These are phyloP conservation scores for Cyprinella venusta DNA, from an alignment of 2,797 vertebrate genomes.

Conservation along the genomic window DNA sequence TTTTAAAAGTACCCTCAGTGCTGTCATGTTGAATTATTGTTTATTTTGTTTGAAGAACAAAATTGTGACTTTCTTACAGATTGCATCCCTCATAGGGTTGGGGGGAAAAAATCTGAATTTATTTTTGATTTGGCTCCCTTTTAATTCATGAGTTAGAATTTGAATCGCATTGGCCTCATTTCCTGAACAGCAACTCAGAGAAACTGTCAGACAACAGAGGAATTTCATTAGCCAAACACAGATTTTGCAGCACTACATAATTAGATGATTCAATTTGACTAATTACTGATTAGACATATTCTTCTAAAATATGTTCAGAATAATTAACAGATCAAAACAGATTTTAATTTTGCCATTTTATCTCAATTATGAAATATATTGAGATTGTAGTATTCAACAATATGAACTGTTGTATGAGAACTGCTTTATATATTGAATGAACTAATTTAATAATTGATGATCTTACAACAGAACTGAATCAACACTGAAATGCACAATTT, in stretches of 20 bases:
- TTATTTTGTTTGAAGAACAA: background rate
- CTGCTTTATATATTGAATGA: too few relatives aligned
- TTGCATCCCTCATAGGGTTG: background rate
- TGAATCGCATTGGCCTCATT: background rate
- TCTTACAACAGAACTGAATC: too few relatives aligned
- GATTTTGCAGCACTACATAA: conserved; percentile 14
- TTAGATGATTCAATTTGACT: background rate
- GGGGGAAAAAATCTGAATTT: background rate
- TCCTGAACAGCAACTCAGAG: background rate
- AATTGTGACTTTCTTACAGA: background rate
- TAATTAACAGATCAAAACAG: background rate
- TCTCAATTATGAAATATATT: background rate
- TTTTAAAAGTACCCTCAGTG: conserved; percentile 3
- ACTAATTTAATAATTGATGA: too few relatives aligned
- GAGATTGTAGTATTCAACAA: too few relatives aligned
- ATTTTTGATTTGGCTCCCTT: background rate
- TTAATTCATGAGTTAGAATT: conserved; percentile 16
- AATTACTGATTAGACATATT: conserved; percentile 3
- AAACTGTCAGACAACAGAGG: conserved; percentile 12
- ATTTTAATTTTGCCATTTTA: background rate
- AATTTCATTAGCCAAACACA: background rate
- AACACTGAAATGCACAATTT: too few relatives aligned
- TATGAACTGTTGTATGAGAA: too few relatives aligned
- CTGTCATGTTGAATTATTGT: background rate
- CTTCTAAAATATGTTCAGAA: background rate